Base-by-base conservation (phyloP, 2,888 invertebrate species). In the Acronicta alni region DNA sequence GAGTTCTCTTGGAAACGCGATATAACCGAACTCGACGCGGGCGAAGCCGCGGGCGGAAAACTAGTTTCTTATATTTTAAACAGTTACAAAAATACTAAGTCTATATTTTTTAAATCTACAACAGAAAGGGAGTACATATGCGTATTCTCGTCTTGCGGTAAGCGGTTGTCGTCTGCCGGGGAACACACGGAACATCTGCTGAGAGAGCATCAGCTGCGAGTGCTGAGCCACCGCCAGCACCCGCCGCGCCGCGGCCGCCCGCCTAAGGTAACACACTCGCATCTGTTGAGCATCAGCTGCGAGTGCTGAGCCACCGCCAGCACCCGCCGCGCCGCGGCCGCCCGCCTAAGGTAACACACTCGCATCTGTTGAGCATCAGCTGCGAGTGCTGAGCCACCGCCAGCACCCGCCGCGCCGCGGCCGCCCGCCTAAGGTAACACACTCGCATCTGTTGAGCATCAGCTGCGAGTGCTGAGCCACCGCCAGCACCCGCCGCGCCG, bases 111-210 rank as follows among this genome's bases (percentile, higher is more conserved):
- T 30, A 30, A 2, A 12, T 16, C 3, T 32, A 18, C 51, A 26
- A 30, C 68, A 75, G 85, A 72, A 60, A 77, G 72, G 61, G 69
- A 72, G 64, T 87, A 79, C 76, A 64, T 86, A 74, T 93, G 93
- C 87, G 93, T 93, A 85, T 93, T 93, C 88, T 85, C 90, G 56
- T 82, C 88, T 79, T 93, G 93, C 86, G 89, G 87, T 68, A 84
- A 77, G 73, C 83, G 87, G 38, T 80, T 93, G 75, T 38, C 81
- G 54, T 87, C 89, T 0, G 87, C 92, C 59, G 85, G 88, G 76
- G 91, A 85, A 76, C 93, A 94, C 88, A 92, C 93, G n/a, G 92
- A 92, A 82, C 93, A 94, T 79, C 80, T 94, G 80, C 84, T 94
- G 82, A 84, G 88, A 51, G 87, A 88, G 73, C 93, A 93, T 80